These are phyloP conservation scores for Thysanoteuthis rhombus DNA, from an alignment of 2,888 invertebrate genomes.

Conservation along the genomic window DNA sequence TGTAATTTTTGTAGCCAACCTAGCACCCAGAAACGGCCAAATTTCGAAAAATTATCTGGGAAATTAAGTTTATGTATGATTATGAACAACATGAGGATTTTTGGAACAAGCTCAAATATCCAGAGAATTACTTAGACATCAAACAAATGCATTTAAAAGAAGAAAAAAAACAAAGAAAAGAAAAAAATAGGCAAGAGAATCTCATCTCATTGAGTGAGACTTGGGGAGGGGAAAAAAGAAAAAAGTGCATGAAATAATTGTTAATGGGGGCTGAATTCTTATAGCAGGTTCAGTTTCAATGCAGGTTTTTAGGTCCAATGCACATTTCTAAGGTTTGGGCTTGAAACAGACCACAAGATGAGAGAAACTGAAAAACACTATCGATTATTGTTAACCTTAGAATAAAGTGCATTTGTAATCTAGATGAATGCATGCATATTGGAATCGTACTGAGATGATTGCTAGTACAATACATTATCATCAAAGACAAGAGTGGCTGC, in stretches of 20 bases:
- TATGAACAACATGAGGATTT: conserved; percentile 22
- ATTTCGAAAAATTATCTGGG: background rate
- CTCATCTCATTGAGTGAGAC: background rate
- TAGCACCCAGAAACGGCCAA: background rate
- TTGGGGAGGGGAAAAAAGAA: background rate
- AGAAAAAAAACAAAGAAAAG: too few species aligned
- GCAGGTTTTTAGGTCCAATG: background rate
- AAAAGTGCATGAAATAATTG: background rate
- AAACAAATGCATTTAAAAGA: background rate
- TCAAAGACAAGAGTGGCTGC: background rate
- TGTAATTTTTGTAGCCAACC: too few species aligned
- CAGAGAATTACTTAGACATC: conserved; percentile 23
- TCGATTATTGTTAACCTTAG: background rate
- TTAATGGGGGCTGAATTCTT: background rate
- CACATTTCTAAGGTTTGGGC: background rate
- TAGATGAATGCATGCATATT: background rate
- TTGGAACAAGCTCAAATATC: conserved; percentile 31
- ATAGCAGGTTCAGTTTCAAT: background rate
- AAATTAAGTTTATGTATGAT: background rate
- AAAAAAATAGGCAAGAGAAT: too few species aligned
- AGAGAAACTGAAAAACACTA: background rate
- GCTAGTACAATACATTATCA: background rate
- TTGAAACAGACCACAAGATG: background rate
- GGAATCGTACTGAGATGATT: background rate
- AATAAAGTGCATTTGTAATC: background rate